phyloP scores from a whole-genome alignment of 2,113 vertebrate genomes.

The Halcyon malimbica region DNA sequence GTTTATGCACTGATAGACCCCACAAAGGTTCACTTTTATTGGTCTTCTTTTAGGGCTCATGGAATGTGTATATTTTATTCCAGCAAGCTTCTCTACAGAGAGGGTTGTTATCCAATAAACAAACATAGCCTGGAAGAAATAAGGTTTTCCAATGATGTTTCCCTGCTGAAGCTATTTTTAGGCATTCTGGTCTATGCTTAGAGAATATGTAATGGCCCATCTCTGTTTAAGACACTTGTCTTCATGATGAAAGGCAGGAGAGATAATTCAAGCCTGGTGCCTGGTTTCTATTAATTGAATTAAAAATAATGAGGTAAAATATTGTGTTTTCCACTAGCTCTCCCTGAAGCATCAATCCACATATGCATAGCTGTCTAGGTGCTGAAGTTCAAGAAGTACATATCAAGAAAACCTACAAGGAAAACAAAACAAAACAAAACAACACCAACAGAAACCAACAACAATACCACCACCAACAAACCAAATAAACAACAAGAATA shows the following conservation, averaged over 20 bases:
- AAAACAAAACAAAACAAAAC: no score
- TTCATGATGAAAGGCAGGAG: background rate
- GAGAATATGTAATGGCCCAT: background rate
- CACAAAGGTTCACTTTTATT: background rate
- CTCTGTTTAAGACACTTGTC: background rate
- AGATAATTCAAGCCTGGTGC: background rate
- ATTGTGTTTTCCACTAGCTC: background rate
- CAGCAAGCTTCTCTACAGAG: background rate
- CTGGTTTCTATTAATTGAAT: constrained; percentile 40
- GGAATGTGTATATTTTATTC: background rate
- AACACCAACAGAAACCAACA: no score
- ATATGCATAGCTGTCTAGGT: background rate
- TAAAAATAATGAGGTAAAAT: constrained; percentile 15
- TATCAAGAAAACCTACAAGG: background rate
- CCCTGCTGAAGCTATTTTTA: background rate
- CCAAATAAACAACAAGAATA: background rate
- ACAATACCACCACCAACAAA: no score
- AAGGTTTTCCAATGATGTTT: background rate
- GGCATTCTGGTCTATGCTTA: background rate
- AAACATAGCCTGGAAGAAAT: background rate
- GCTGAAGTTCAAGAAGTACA: background rate
- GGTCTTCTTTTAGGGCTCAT: background rate
- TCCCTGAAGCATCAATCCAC: background rate
- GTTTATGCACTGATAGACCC: background rate
- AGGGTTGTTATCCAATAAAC: background rate